Base-by-base conservation (phyloP, 2,797 vertebrate genomes). In the Pagetopsis macropterus region DNA sequence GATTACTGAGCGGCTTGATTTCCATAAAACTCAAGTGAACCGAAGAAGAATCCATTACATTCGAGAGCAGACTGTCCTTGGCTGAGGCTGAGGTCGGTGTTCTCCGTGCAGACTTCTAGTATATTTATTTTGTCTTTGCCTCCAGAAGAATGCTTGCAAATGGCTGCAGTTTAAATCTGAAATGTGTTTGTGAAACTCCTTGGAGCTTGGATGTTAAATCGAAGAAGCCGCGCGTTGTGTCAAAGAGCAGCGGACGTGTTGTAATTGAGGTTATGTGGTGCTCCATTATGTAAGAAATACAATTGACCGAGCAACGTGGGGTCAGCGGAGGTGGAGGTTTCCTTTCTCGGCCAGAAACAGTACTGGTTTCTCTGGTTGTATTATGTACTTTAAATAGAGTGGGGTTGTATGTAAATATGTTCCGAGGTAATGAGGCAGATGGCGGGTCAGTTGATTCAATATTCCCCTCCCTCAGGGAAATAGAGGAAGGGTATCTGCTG, bases 381-480 rank as follows among this genome's bases (percentile, higher is more conserved):
- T 75, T 7, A 67, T 74, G 61, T 40, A 9, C 5, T 67, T 27
- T 60, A 41, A 17, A 19, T 54, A 61, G 5, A 45, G 50, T 50
- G 31, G 12, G n/a, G 70, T 50, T 62, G 4, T 50, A 40, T 19
- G 44, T 52, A 6, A 33, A 71, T 73, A 68, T 41, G 41, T 40
- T 76, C 31, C 65, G 66, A 75, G 58, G 61, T 72, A 74, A 65
- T 70, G n/a, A 72, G 80, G 67, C 90, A 88, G 83, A 77, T 86
- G 85, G 82, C 52, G 17, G 72, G 75, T 76, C 82, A 78, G 74
- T 75, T 82, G 76, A 88, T 80, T 84, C 45, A 78, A 86, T 88
- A 78, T 80, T 78, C 60, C 68, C 43, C 15, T 41, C 65, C 89
- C 78, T 70, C n/a, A 58, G 67, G 37, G 65, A 80, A 76, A 63